These are phyloP conservation scores for Dolichoris vasculosae DNA, from an alignment of 1,140 invertebrate species.

Conservation along the genomic window DNA sequence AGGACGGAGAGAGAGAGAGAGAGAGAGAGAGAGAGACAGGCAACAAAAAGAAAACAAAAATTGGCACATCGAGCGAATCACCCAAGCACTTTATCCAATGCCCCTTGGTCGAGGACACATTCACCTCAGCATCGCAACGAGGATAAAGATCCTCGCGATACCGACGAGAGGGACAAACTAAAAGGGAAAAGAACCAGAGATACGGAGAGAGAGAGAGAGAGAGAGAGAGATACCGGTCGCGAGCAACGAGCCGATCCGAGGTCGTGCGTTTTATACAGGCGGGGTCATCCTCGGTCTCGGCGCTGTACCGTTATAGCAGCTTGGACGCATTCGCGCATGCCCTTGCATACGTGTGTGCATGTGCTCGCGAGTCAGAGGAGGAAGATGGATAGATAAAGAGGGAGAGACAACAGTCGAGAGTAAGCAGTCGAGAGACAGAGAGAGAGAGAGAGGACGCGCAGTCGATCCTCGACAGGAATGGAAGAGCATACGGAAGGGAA, in stretches of 20 bases:
- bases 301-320: constrained; percentile 67
- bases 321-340: constrained; percentile 27
- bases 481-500: constrained; percentile 11
- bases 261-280: constrained; percentile 72
- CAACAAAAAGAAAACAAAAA: constrained; percentile 25
- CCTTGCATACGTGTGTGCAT: constrained; percentile 2
- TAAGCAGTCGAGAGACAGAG: neutral
- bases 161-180: constrained; percentile 6
- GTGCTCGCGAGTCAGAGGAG: neutral
- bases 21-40: neutral
- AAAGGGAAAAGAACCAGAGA: neutral
- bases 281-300: constrained; percentile 69
- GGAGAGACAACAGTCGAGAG: neutral
- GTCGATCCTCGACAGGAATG: neutral
- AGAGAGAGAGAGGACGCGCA: neutral
- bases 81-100: constrained; percentile 42
- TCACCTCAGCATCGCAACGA: neutral
- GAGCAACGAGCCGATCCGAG: constrained; percentile 63
- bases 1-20: neutral
- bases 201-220: neutral
- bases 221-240: constrained; percentile 54
- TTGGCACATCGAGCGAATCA: constrained; percentile 44
- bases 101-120: constrained; percentile 4
- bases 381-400: constrained; percentile 38
- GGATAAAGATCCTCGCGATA: constrained; percentile 41